These are phyloP conservation scores for Itoplectis maculator DNA, from an alignment of 2,888 invertebrate species.

Conservation along the genomic window DNA sequence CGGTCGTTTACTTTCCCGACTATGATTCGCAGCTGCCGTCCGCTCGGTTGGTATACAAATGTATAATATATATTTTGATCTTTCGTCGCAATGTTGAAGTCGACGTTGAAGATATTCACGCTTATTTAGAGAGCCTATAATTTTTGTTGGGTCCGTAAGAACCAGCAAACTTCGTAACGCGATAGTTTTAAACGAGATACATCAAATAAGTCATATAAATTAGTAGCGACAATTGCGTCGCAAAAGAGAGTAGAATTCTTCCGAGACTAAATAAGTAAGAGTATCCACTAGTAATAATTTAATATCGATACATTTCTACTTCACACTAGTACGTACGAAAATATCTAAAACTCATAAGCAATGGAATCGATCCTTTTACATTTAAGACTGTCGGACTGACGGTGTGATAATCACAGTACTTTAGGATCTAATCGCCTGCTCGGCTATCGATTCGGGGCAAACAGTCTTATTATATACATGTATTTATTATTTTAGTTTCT, in stretches of 20 bases:
- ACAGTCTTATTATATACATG: slow-evolving; percentile 30
- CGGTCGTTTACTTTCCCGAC: neutral
- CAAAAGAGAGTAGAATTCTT: slow-evolving; percentile 21
- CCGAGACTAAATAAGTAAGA: slow-evolving; percentile 26
- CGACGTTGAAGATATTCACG: slow-evolving; percentile 21
- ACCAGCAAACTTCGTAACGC: neutral
- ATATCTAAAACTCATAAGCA: slow-evolving; percentile 73
- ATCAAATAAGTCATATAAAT: neutral
- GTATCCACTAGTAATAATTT: slow-evolving; percentile 30
- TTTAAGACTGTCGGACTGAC: slow-evolving; percentile 66
- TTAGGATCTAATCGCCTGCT: slow-evolving; percentile 61
- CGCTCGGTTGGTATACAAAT: neutral
- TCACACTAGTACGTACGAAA: slow-evolving; percentile 60
- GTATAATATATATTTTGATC: slow-evolving; percentile 11
- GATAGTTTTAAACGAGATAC: slow-evolving; percentile 19
- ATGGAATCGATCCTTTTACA: slow-evolving; percentile 70
- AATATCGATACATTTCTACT: slow-evolving; percentile 49
- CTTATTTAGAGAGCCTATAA: slow-evolving; percentile 31
- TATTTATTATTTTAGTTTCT: slow-evolving; percentile 45
- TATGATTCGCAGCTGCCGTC: slow-evolving; percentile 1
- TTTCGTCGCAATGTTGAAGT: slow-evolving; percentile 15
- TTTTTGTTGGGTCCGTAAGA: neutral
- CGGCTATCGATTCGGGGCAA: slow-evolving; percentile 30
- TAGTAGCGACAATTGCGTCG: neutral
- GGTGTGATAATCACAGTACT: slow-evolving; percentile 76